phyloP scores from a whole-genome alignment of 2,113 vertebrate species.

The Plecotus auritus region DNA sequence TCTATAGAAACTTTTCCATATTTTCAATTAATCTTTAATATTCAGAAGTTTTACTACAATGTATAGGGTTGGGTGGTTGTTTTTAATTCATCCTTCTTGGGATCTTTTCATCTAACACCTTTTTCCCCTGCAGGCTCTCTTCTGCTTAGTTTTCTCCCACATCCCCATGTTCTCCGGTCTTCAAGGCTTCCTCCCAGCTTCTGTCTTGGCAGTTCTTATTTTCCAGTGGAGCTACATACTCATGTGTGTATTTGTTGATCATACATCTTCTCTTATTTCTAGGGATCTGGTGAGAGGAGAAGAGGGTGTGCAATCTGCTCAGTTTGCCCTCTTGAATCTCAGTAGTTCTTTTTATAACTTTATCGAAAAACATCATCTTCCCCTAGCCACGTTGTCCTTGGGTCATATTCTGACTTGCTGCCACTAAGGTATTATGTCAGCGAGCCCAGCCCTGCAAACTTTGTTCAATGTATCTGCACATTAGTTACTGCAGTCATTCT shows the following conservation, averaged over 20 bases:
- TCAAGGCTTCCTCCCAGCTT: not conserved
- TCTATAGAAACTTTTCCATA: not conserved
- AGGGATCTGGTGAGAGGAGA: not conserved
- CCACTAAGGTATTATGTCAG: not conserved
- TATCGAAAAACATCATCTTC: not conserved
- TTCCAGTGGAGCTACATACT: not conserved
- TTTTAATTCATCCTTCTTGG: not conserved
- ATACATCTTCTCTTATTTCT: not conserved
- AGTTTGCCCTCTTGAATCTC: not conserved
- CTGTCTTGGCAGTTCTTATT: not conserved
- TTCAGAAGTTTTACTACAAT: not conserved
- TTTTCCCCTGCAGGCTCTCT: not conserved
- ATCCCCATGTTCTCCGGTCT: not conserved
- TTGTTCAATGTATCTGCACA: not conserved
- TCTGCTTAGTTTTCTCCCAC: not conserved
- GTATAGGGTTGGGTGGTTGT: not conserved
- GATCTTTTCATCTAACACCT: not conserved
- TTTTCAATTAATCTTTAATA: slow-evolving; percentile 29
- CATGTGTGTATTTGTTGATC: not conserved
- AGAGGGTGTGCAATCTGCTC: not conserved
- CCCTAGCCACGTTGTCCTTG: not conserved
- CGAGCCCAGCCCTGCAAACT: not conserved
- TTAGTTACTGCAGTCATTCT: not conserved
- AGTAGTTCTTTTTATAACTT: slow-evolving; percentile 16
- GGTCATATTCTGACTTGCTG: not conserved